Conservation (phyloP, 2,113 vertebrate genomes). For the Phaethon lepturus region DNA sequence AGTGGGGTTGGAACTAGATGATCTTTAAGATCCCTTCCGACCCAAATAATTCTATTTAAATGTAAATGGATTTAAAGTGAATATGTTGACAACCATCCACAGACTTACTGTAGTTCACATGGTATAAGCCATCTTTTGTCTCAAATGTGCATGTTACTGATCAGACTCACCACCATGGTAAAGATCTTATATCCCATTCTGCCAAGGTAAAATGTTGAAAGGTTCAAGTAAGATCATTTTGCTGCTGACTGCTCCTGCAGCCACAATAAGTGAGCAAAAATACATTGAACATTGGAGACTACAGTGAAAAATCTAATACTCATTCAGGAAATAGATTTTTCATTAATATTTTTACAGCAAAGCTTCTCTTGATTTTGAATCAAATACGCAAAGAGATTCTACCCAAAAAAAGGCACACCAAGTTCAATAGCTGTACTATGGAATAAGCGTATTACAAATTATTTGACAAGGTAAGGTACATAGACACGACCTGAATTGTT, state of each 20-base stretch:
- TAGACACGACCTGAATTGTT: not conserved
- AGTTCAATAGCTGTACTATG: not conserved
- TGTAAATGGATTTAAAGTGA: not conserved
- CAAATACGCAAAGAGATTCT: not conserved
- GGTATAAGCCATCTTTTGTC: not conserved
- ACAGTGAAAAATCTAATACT: not conserved
- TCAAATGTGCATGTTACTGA: not conserved
- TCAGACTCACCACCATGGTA: not conserved
- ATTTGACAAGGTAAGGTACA: not conserved
- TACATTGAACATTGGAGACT: not conserved
- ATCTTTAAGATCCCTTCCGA: not conserved
- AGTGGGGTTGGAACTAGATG: not conserved
- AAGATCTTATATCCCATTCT: not conserved
- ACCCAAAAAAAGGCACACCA: rapidly evolving
- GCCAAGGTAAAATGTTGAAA: not conserved
- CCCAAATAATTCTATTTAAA: not conserved
- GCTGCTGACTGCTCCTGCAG: not conserved
- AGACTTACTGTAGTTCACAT: not conserved
- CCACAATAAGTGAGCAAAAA: not conserved
- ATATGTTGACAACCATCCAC: not conserved
- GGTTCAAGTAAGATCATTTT: not conserved
- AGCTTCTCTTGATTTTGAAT: not conserved
- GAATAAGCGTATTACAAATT: not conserved
- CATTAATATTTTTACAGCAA: not conserved
- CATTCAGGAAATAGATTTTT: not conserved